Base-by-base conservation (phyloP, 2,113 vertebrate genomes). In the Morone chrysops region DNA sequence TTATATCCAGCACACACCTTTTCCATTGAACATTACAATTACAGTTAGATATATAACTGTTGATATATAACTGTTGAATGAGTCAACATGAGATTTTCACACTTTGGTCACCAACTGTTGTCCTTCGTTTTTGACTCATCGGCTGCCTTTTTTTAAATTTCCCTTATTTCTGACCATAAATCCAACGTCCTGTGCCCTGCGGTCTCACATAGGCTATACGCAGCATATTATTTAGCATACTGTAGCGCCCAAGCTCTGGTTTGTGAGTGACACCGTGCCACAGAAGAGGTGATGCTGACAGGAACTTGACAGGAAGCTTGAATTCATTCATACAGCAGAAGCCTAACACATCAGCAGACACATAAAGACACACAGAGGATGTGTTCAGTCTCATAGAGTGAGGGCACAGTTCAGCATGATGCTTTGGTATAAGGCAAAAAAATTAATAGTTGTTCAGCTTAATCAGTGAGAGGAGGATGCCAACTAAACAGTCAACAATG, bases 361-460 rank as follows among this genome's bases (percentile, higher is more conserved):
- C 61, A 48, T 51, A 31, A 31, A 31, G 31, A 31, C 31, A 31
- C 31, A 31, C 31, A 1, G 40, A 57, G 68, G 50, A 8, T 16
- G 77, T 48, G 73, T 71, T 61, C 56, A 31, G 11, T 51, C 74
- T 75, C 73, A 1, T 66, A 14, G 3, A 57, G 48, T 50, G 8
- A 20, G 77, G 73, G 79, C 56, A 69, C 72, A 48, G 81, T 70
- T 92, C 87, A 84, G 89, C 85, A 69, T 1, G 72, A 78, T 56
- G 74, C 61, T 38, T 62, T 1, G 7, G 62, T 47, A 50, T 0
- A 22, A 83, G 81, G 57, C 67, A 18, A 81, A 51, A 89, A 41
- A 85, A 92, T 93, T 90, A 56, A 93, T 92, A 82, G 1, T 2
- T 56, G 79, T 61, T 87, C 68, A 66, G 83, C 83, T 82, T 41